Evolutionary conservation across 2,797 vertebrate genomes (phyloP).

Genomic region (Vireo griseus): DNA sequence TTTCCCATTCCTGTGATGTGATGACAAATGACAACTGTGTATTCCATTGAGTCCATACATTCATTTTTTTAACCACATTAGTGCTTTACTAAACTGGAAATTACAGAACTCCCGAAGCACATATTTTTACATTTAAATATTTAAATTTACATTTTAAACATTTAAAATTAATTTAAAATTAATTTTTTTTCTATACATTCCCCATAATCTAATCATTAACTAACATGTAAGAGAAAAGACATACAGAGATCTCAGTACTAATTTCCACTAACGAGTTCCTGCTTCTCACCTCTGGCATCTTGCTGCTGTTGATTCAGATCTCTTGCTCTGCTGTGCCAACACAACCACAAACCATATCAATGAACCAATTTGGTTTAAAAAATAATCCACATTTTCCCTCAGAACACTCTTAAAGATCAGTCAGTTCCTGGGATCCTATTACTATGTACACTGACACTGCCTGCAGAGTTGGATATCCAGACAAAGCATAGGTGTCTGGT

Average conservation of each 20-base stretch:
- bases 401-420: background rate
- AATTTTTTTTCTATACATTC: background rate
- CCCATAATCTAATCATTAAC: background rate
- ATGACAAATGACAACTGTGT: background rate
- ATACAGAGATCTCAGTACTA: background rate
- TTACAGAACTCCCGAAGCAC: background rate
- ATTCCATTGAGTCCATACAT: background rate
- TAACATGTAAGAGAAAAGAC: background rate
- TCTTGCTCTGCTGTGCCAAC: background rate
- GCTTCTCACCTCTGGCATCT: background rate
- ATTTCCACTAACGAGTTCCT: background rate
- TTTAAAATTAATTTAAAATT: too few species aligned
- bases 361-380: background rate
- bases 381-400: background rate
- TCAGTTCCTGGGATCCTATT: background rate
- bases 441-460: background rate
- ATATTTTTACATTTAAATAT: background rate
- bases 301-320: background rate
- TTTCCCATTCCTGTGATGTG: background rate
- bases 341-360: background rate
- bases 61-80: background rate
- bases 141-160: background rate
- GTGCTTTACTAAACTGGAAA: background rate
- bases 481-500: background rate
- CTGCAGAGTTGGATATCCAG: background rate